phyloP scores from a whole-genome alignment of 2,797 vertebrate species.

The Tauraco hartlaubi region DNA sequence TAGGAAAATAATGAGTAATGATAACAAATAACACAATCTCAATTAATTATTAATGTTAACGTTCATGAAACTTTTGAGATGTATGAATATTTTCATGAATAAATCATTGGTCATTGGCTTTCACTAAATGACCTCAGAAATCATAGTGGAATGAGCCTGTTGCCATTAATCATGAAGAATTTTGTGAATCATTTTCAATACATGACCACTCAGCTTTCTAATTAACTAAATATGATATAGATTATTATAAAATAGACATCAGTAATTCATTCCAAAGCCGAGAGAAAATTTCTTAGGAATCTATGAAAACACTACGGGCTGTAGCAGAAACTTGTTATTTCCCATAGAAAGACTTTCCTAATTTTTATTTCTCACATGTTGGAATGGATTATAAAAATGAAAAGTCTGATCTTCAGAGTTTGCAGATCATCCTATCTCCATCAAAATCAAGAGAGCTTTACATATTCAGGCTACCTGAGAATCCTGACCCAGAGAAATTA shows the following conservation, averaged over 20 bases:
- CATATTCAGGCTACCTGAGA: background rate
- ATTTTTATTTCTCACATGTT: background rate
- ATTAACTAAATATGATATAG: background rate
- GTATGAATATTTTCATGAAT: constrained; percentile 42
- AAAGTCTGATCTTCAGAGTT: background rate
- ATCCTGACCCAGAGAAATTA: background rate
- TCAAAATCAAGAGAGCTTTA: background rate
- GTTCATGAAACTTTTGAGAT: constrained; percentile 1
- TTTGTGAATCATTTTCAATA: constrained; percentile 16
- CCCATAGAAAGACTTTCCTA: background rate
- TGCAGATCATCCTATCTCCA: background rate
- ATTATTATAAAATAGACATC: background rate
- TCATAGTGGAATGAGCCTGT: background rate
- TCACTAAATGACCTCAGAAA: background rate
- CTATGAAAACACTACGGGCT: background rate
- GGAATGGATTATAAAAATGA: background rate
- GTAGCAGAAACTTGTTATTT: background rate
- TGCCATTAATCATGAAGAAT: background rate
- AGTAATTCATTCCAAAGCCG: background rate
- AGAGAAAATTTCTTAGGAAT: background rate
- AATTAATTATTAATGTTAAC: constrained; percentile 26
- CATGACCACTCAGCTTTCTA: background rate
- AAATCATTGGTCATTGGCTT: constrained; percentile 24
- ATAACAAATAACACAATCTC: background rate
- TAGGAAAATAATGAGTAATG: background rate